phyloP scores from a whole-genome alignment of 2,797 vertebrate species.

The Loris lydekkerianus region DNA sequence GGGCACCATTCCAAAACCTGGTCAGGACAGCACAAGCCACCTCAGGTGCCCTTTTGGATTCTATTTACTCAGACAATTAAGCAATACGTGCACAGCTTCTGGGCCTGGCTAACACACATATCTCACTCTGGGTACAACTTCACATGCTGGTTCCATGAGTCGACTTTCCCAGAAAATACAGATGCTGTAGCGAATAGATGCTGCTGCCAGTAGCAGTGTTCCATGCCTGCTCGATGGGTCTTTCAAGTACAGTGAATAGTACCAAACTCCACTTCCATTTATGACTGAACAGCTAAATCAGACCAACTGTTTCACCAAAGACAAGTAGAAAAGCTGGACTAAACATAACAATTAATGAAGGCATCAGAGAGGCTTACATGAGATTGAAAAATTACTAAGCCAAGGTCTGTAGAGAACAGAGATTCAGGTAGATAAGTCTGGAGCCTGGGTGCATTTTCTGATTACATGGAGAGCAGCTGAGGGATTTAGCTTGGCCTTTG shows the following conservation, averaged over 20 bases:
- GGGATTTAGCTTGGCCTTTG: background rate
- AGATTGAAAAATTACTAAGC: background rate
- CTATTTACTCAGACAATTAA: slow-evolving; percentile 61
- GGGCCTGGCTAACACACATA: background rate
- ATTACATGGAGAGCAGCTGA: background rate
- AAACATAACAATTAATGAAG: background rate
- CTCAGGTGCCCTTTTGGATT: slow-evolving; percentile 4
- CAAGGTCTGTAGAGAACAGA: background rate
- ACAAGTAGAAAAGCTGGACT: background rate
- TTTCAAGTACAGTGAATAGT: background rate
- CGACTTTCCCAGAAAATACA: background rate
- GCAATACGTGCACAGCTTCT: background rate
- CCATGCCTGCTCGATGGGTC: background rate
- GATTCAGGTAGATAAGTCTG: background rate
- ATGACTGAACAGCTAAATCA: background rate
- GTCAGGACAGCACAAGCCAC: background rate
- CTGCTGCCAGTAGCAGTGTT: background rate
- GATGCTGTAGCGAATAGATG: background rate
- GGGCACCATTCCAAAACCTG: background rate
- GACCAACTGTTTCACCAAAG: background rate
- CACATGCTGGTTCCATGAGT: background rate
- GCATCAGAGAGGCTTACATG: background rate
- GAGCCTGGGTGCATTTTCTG: background rate
- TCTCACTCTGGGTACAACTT: background rate
- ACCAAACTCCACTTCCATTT: background rate